phyloP scores from a whole-genome alignment of 2,888 invertebrate genomes.

The Drosophila kokeensis region DNA sequence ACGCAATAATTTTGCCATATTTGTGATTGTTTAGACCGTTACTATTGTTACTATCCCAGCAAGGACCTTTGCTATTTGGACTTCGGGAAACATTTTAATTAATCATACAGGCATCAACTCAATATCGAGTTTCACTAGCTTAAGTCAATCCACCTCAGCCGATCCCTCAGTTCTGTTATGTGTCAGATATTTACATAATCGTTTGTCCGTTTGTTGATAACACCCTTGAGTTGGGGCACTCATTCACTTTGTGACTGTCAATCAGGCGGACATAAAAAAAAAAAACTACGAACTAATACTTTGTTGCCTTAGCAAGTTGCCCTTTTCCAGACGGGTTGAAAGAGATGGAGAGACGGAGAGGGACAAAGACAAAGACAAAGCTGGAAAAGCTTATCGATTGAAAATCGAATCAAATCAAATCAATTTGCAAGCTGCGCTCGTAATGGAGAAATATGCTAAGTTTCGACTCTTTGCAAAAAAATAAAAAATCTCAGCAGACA shows the following conservation, averaged over 20 bases:
- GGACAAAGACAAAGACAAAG: neutral
- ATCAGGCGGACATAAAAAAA: slow-evolving; percentile 53
- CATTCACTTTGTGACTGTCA: slow-evolving; percentile 63
- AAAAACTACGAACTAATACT: slow-evolving; percentile 18
- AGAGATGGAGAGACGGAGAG: neutral
- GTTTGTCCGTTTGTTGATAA: slow-evolving; percentile 62
- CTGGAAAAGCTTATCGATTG: slow-evolving; percentile 69
- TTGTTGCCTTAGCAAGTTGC: slow-evolving; percentile 15
- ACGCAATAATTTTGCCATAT: neutral
- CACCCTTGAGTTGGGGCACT: slow-evolving; percentile 37
- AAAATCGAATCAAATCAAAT: slow-evolving; percentile 78
- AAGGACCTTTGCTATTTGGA: neutral
- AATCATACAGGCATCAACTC: slow-evolving; percentile 29
- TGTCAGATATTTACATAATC: slow-evolving; percentile 70
- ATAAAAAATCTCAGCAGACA: slow-evolving; percentile 31
- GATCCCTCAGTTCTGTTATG: slow-evolving; percentile 20
- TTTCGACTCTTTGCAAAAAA: slow-evolving; percentile 62
- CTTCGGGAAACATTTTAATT: slow-evolving; percentile 42
- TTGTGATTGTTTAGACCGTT: neutral
- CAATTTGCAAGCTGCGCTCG: slow-evolving; percentile 71
- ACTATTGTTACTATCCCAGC: neutral
- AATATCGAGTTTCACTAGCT: neutral
- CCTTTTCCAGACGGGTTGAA: slow-evolving; percentile 1
- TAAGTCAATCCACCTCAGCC: neutral
- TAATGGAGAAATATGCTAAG: slow-evolving; percentile 79